Base-by-base conservation (phyloP, 2,113 vertebrate species). In the Willisornis vidua region DNA sequence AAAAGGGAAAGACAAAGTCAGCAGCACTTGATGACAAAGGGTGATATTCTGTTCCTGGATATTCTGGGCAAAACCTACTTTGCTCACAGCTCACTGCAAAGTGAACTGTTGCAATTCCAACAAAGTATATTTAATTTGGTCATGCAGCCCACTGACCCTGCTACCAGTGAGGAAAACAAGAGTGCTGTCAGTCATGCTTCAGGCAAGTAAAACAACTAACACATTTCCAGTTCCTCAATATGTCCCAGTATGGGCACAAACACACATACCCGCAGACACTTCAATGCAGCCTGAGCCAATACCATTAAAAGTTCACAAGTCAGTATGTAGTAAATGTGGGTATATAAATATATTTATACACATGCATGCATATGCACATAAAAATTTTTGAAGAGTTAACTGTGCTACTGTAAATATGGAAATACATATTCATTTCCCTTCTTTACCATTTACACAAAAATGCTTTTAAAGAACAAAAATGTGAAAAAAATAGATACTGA, bases 151-250 rank as follows among this genome's bases (percentile, higher is more conserved):
- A 65, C 88, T 96, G 97, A 97, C 79, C 91, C 88, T 82, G 74
- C 83, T 95, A 93, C 77, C 85, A 93, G 90, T 79, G 55, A 96
- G 77, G 95, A 89, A 95, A 97, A 93, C 95, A 89, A 86, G 82
- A 95, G 70, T 48, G n/a, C 83, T 93, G 89, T 97, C 95, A 96
- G 85, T 97, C 91, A 94, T 94, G 59, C 79, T 92, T 82, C 89
- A 96, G 89, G 93, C 91, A 96, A 96, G 77, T 52, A 87, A 62
- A 97, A 92, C 86, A 93, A 62, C 91, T 95, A 93, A 96, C 95
- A 94, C 83, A 33, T 85, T 95, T 62, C 82, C 75, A 89, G 94
- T 73, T 46, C 58, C 94, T 89, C 83, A 67, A 89, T 75, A 94
- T 68, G 93, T 85, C 94, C 78, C 63, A 58, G 66, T 58, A 93